Percentiles rank a stretch among this genome's conserved stretches.
phyloP scores from a whole-genome alignment of 2,797 vertebrate species.

The Carduelis carduelis region DNA sequence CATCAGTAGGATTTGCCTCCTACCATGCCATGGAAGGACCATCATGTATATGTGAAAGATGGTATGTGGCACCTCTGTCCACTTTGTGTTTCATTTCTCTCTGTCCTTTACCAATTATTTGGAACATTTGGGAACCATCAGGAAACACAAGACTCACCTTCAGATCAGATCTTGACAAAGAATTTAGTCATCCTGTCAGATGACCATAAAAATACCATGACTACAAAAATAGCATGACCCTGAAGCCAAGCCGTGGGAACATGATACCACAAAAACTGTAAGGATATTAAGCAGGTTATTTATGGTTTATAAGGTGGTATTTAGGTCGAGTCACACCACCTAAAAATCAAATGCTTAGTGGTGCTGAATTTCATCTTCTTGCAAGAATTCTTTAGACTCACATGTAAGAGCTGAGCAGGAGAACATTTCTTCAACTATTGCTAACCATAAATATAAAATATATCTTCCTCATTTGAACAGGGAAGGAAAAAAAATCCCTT shows the following conservation, averaged over 20 bases:
- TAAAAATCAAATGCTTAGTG: background rate
- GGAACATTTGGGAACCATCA: slow-evolving; percentile 70
- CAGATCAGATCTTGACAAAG: slow-evolving; percentile 70
- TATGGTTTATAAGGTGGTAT: slow-evolving; percentile 1
- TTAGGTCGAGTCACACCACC: background rate
- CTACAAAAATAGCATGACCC: slow-evolving; percentile 68
- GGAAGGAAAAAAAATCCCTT: background rate
- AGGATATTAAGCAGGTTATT: slow-evolving; percentile 5
- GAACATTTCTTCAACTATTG: background rate
- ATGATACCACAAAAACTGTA: slow-evolving; percentile 73
- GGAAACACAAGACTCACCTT: slow-evolving; percentile 70
- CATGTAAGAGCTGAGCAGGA: background rate
- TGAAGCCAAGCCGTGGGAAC: slow-evolving; percentile 71
- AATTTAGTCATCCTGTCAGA: slow-evolving; percentile 68
- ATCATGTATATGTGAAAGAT: background rate
- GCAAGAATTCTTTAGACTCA: background rate
- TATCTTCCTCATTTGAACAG: background rate
- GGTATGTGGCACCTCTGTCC: background rate
- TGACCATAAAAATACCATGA: slow-evolving; percentile 71
- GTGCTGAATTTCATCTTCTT: background rate
- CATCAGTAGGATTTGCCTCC: background rate
- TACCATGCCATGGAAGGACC: background rate
- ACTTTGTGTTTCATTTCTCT: background rate
- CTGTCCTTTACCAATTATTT: slow-evolving; percentile 38
- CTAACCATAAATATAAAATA: background rate